Base-by-base conservation (phyloP, 2,113 vertebrate genomes). In the Beaufortia kweichowensis region DNA sequence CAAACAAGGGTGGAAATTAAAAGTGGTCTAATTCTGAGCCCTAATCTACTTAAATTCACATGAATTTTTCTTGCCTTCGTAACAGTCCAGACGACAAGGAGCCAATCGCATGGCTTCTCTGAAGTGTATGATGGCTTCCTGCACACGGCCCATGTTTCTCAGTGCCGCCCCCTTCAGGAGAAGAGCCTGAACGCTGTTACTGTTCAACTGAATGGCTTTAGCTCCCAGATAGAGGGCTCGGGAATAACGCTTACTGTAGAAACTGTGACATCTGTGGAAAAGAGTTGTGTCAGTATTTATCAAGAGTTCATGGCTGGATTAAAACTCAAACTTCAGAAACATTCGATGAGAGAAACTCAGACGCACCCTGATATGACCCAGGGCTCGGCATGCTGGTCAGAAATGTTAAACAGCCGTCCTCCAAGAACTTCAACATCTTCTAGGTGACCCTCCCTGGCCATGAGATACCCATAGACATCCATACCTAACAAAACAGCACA, bases 341-440 rank as follows among this genome's bases (percentile, higher is more conserved):
- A 35, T 57, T 3, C 43, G 39, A 43, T 15, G 19, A 24, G 31
- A 31, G 41, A 24, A 26, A 15, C 9, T 14, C 6, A n/a, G 26
- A 76, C 88, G 88, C 85, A 98, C 97, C 97, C 97, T 0, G 96
- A 98, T 2, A 99, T 98, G 57, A 99, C 97, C 97, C 97, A 99
- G 24, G 97, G 96, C 53, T 99, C 97, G 0, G 97, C 97, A 0
- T 99, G 97, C 26, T 99, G 96, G 80, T 99, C 97, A 7, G 97
- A 98, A 70, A 99, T 98, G 80, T 98, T 98, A 87, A 99, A 99
- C 48, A 99, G 91, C 15, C 97, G 91, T 72, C 96, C 97, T 80
- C 97, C 97, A 7, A 99, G 90, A 79, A 96, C 97, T 80, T 99
- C 97, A n/a, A 99, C 96, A 10, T 99, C 97, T 76, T 99, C 97